Conservation (phyloP, 1,140 invertebrate species). For the Drosophila eugracilis region DNA sequence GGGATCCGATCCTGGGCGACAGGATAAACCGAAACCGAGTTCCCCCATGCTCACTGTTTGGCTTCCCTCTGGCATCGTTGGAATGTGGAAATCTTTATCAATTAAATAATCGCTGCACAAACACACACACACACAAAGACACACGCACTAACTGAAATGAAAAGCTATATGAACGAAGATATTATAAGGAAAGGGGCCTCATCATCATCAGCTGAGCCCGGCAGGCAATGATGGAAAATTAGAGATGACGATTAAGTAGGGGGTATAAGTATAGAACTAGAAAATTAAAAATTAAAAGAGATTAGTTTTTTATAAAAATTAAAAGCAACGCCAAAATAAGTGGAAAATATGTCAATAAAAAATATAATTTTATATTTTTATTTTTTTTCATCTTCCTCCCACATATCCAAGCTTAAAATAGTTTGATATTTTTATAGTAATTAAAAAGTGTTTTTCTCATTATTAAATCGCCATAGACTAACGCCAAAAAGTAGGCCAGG, state of each 20-base stretch:
- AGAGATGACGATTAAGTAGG: background rate
- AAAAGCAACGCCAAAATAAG: background rate
- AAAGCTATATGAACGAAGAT: too few species aligned
- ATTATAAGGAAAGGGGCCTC: constrained; percentile 23
- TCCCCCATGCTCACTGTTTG: constrained; percentile 50
- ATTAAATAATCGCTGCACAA: constrained; percentile 70
- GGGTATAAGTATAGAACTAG: background rate
- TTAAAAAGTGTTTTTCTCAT: too few species aligned
- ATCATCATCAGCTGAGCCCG: constrained; percentile 47
- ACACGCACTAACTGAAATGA: constrained; percentile 14
- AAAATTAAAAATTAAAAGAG: background rate
- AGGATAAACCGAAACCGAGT: constrained; percentile 64
- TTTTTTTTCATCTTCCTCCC: background rate
- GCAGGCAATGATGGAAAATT: constrained; percentile 34
- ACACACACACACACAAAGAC: constrained; percentile 32
- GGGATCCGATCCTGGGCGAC: constrained; percentile 57
- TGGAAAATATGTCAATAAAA: background rate
- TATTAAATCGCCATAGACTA: background rate
- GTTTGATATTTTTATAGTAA: too few species aligned
- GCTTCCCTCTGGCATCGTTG: constrained; percentile 60
- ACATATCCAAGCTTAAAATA: background rate
- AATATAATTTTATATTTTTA: background rate
- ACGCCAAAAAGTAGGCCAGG: background rate
- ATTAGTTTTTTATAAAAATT: too few species aligned
- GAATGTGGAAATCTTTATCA: constrained; percentile 82